Conservation (phyloP, 2,888 invertebrate genomes). For the Octonoba sinensis region DNA sequence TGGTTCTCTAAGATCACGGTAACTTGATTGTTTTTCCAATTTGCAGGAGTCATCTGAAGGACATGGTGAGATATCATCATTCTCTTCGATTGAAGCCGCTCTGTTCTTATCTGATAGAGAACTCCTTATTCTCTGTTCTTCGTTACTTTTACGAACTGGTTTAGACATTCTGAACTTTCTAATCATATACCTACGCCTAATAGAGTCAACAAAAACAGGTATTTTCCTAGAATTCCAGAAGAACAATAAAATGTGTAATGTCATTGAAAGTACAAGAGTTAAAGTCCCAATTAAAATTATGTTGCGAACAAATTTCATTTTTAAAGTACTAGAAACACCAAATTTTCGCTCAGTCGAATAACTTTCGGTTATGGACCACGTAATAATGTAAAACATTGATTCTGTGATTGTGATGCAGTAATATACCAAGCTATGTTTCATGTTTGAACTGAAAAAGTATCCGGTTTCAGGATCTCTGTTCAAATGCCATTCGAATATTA, state of each 20-base stretch:
- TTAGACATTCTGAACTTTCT: constrained; percentile 22
- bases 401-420: constrained; percentile 44
- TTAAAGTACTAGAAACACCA: not conserved
- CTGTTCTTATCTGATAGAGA: not conserved
- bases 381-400: constrained; percentile 52
- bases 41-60: not conserved
- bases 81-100: not conserved
- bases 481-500: constrained; percentile 60
- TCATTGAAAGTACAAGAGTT: constrained; percentile 33
- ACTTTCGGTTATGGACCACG: constrained; percentile 39
- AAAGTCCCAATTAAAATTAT: constrained; percentile 40
- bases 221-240: constrained; percentile 50
- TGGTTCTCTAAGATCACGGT: constrained; percentile 45
- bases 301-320: constrained; percentile 20
- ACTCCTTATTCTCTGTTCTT: constrained; percentile 2
- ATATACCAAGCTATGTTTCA: constrained; percentile 47
- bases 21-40: constrained; percentile 37
- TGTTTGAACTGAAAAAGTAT: constrained; percentile 44
- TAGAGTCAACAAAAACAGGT: constrained; percentile 14
- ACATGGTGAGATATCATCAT: not conserved
- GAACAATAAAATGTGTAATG: constrained; percentile 25
- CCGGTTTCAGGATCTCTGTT: constrained; percentile 47
- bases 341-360: not conserved
- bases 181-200: constrained; percentile 19
- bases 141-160: not conserved